These are phyloP conservation scores for Popillia japonica DNA, from an alignment of 1,140 invertebrate genomes.

Conservation along the genomic window DNA sequence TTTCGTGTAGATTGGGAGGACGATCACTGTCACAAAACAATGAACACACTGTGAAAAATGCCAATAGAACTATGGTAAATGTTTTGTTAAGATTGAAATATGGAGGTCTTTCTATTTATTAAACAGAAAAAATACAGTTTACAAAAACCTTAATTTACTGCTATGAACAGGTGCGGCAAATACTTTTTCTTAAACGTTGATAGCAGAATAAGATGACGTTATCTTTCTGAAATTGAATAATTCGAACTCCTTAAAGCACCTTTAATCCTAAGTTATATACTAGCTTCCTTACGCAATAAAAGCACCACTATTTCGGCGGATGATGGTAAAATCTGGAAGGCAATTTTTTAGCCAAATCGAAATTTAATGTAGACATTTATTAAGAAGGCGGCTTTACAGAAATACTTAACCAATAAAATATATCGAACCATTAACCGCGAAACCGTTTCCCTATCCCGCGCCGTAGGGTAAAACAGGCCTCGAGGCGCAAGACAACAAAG, in stretches of 20 bases:
- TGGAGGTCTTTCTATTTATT: too few relatives aligned
- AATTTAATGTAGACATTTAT: conserved; percentile 14
- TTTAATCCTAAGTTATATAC: not conserved
- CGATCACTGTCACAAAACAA: too few relatives aligned
- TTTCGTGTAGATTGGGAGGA: too few relatives aligned
- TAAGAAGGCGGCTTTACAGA: not conserved
- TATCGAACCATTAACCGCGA: conserved; percentile 23
- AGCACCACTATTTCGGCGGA: not conserved
- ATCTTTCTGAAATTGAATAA: not conserved
- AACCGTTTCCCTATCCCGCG: not conserved
- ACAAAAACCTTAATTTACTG: too few relatives aligned
- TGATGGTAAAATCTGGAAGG: not conserved
- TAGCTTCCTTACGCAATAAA: not conserved
- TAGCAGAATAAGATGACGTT: too few relatives aligned
- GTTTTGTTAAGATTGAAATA: too few relatives aligned
- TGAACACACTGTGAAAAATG: too few relatives aligned
- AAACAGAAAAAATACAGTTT: too few relatives aligned
- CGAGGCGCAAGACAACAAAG: conserved; percentile 7
- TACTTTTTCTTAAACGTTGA: too few relatives aligned
- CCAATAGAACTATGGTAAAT: too few relatives aligned
- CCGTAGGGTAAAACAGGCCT: not conserved
- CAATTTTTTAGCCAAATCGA: conserved; percentile 4
- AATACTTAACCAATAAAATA: conserved; percentile 13
- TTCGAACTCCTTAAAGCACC: not conserved
- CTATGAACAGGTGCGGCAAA: too few relatives aligned